Evolutionary conservation across 1,140 invertebrate species (phyloP).

Genomic region (Caenorhabditis brenneri): DNA sequence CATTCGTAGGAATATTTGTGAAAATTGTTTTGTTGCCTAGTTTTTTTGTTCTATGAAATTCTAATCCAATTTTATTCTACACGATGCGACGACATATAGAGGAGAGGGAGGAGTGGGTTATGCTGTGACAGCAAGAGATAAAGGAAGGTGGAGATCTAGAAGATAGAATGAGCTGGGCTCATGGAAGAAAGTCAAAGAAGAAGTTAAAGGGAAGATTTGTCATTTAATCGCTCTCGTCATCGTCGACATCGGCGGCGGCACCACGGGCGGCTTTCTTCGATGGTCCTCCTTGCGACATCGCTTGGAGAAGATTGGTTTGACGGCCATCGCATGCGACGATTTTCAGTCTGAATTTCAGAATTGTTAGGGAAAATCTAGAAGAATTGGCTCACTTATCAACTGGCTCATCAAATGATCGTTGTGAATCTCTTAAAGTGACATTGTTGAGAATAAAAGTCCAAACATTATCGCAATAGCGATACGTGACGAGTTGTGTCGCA

Average conservation of each 20-base stretch:
- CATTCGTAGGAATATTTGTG: neutral
- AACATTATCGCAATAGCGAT: conserved; percentile 99
- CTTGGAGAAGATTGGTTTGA: conserved; percentile 10
- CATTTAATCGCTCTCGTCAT: conserved; percentile 4
- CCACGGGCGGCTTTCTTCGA: neutral
- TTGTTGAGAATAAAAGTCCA: conserved; percentile 99
- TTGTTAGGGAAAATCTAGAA: neutral
- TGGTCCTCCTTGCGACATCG: neutral
- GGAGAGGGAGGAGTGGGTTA: too few species aligned
- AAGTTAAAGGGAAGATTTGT: neutral
- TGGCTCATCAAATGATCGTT: conserved; percentile 9
- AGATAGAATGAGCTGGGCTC: neutral
- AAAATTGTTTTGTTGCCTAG: neutral
- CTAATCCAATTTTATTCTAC: too few species aligned
- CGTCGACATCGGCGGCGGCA: neutral
- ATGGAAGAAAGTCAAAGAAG: neutral
- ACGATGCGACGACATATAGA: too few species aligned
- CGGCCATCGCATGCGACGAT: conserved; percentile 24
- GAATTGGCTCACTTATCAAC: neutral
- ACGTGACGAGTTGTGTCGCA: conserved; percentile 83
- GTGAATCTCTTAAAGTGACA: conserved; percentile 88
- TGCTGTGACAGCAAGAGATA: too few species aligned
- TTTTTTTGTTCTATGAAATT: too few species aligned
- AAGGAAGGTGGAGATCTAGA: conserved; percentile 20
- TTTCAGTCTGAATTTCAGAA: conserved; percentile 1